Evolutionary conservation across 2,113 vertebrate genomes (phyloP), one percentile per base, ranked within the genome.

Genomic region (Melierax canorus): DNA sequence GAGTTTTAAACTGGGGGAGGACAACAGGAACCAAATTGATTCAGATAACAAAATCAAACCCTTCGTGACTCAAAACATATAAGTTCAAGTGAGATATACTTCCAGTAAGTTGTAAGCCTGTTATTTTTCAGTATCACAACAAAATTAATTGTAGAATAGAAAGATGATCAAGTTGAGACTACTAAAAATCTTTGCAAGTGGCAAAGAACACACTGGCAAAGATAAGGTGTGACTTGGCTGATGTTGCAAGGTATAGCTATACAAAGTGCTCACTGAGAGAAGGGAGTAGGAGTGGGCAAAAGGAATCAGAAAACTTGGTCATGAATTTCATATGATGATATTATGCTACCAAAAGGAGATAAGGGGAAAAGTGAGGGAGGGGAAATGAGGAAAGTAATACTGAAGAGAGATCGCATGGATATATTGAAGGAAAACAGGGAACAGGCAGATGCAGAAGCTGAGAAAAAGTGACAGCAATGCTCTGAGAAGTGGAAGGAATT

Each of bases 401-500:
- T 92, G 75, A 78, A 71, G 67, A 96, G 77, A 89, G 85, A 77
- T 92, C 29, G 13, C 22, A 59, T 82, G 59, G 68, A 87, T 94
- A 45, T 59, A 79, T 62, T 95, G 97, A 86, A 96, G 81, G 50
- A 78, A 94, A 69, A 6, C 39, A 79, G 77, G 38, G 67, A 86
- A 90, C 27, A 87, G 69, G 53, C 60, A 83, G 75, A 87, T 48
- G 76, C 68, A 90, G 71, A 92, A 95, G 75, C 53, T 32, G 51
- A 71, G 48, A 41, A 92, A 95, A 88, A 43, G 80, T 96, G 94
- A 58, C 86, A 96, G 79, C 55, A 68, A 53, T 84, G 74, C 81
- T 86, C 26, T 95, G 84, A 96, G 89, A 96, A 86, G 67, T 56
- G 48, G 72, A 91, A 76, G 86, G 78, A 38, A 74, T 75, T 84